phyloP scores from a whole-genome alignment of 92 coral and sea anemone genomes.

The Plumapathes pennacea region DNA sequence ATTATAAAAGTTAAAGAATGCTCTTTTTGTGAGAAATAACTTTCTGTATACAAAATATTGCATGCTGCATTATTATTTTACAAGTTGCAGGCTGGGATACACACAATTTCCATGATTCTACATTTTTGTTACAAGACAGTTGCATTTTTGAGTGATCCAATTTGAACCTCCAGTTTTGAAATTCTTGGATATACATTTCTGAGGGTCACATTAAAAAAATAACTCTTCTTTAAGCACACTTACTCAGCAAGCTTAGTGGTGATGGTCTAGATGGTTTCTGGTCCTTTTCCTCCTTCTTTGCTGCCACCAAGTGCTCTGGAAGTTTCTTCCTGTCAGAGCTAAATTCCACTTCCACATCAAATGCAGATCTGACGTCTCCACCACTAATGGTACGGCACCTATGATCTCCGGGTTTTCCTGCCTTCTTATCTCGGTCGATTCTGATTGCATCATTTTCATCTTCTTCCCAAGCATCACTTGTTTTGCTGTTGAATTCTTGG shows the following conservation, averaged over 20 bases:
- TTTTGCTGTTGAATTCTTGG: constrained; percentile 90
- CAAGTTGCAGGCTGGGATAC: no score
- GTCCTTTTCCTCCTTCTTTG: constrained; percentile 46
- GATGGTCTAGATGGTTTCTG: constrained; percentile 71
- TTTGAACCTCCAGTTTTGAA: no score
- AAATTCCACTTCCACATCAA: constrained; percentile 48
- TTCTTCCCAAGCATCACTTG: constrained; percentile 96
- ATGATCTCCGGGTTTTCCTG: constrained; percentile 14
- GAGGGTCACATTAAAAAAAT: no score
- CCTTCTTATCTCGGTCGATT: constrained; percentile 38
- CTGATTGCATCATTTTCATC: constrained; percentile 82
- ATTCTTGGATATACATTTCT: no score
- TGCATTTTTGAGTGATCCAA: no score
- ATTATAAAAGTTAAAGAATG: no score
- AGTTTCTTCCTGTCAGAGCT: constrained; percentile 33
- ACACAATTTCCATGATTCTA: no score
- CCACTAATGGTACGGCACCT: constrained; percentile 81
- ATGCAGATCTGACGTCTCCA: constrained; percentile 86
- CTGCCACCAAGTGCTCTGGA: constrained; percentile 17
- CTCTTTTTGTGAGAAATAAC: no score
- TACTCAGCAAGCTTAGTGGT: constrained; percentile 77
- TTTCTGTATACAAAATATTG: no score
- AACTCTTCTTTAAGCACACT: no score
- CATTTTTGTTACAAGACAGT: no score
- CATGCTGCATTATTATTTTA: no score